These are phyloP conservation scores for Microctonus brassicae DNA, from an alignment of 2,888 invertebrate genomes.

Conservation along the genomic window DNA sequence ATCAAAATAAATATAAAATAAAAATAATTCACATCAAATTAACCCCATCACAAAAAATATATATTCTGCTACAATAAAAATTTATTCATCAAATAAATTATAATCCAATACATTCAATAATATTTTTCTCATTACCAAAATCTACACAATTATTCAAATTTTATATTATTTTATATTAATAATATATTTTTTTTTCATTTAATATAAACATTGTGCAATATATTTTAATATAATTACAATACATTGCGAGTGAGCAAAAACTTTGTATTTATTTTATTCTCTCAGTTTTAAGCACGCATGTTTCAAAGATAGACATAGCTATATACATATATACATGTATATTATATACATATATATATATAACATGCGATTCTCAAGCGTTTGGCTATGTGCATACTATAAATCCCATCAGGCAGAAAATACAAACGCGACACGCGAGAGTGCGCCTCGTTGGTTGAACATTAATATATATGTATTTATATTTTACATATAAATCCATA, in stretches of 20 bases:
- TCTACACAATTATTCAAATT: no score
- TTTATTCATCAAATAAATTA: no score
- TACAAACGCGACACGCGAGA: constrained; percentile 1
- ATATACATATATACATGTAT: constrained; percentile 26
- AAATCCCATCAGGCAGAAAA: background rate
- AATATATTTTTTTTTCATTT: constrained; percentile 1
- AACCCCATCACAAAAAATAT: no score
- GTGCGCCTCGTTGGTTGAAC: constrained; percentile 5
- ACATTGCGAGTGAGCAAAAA: background rate
- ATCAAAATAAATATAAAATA: no score
- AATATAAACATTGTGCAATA: background rate
- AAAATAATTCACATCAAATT: no score
- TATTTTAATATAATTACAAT: background rate
- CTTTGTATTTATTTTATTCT: constrained; percentile 15
- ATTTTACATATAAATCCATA: background rate
- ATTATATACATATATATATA: background rate
- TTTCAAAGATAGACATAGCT: constrained; percentile 22
- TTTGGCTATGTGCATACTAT: constrained; percentile 11
- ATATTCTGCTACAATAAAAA: no score
- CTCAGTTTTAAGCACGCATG: constrained; percentile 2
- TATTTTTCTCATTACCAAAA: no score
- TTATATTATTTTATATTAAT: no score
- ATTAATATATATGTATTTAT: background rate
- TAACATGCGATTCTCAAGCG: background rate
- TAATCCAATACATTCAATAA: no score